phyloP scores from a whole-genome alignment of 2,797 vertebrate species.

The Leptoclinus maculatus region DNA sequence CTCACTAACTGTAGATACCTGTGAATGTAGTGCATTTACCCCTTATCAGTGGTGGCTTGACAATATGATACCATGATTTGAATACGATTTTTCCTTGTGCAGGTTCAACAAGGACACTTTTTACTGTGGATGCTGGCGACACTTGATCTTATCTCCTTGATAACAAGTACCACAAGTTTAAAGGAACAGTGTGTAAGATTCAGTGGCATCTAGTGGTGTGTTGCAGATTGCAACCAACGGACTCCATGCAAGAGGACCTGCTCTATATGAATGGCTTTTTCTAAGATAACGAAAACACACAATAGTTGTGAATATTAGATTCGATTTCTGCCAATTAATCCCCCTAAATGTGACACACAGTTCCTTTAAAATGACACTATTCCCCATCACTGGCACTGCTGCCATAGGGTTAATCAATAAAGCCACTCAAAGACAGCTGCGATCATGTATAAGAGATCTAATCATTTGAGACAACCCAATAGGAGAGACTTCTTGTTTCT shows the following conservation, averaged over 20 bases:
- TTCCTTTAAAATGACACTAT: not conserved
- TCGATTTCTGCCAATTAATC: too few species aligned
- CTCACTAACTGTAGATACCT: not conserved
- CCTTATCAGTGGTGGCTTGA: not conserved
- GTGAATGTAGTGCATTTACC: not conserved
- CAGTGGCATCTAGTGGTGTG: too few species aligned
- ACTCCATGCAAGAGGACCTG: too few species aligned
- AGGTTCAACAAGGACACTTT: not conserved
- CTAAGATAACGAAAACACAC: too few species aligned
- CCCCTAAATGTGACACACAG: too few species aligned
- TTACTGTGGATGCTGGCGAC: not conserved
- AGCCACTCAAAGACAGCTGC: not conserved
- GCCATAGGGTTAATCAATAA: not conserved
- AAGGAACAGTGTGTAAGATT: too few species aligned
- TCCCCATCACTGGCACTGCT: not conserved
- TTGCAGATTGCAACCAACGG: too few species aligned
- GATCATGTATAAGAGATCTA: not conserved
- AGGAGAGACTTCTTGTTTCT: not conserved
- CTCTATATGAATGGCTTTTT: too few species aligned
- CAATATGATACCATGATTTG: not conserved
- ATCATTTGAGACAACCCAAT: slow-evolving; percentile 7
- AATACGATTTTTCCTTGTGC: not conserved
- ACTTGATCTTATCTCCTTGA: not conserved
- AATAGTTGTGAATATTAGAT: too few species aligned
- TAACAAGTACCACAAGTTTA: not conserved